These are phyloP conservation scores for Ranitomeya variabilis DNA, from an alignment of 2,113 vertebrate species.

Conservation along the genomic window DNA sequence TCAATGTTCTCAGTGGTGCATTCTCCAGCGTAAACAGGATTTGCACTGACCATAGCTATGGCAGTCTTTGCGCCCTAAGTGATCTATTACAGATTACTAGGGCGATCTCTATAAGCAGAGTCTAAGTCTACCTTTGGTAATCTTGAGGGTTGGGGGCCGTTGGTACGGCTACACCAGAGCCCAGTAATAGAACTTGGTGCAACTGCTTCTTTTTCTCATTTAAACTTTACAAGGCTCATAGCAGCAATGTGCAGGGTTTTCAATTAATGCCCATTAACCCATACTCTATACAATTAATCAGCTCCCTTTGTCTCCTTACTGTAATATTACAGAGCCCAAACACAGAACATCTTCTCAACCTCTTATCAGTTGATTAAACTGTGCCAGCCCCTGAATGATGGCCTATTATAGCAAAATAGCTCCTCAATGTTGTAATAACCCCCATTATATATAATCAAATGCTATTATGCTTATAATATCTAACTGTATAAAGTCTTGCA, in stretches of 20 bases:
- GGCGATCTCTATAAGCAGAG: too few relatives aligned
- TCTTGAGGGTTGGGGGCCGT: not conserved
- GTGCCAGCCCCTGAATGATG: not conserved
- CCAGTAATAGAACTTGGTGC: not conserved
- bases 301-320: not conserved
- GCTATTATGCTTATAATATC: not conserved
- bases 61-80: too few relatives aligned
- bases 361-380: not conserved
- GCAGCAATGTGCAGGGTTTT: not conserved
- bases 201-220: not conserved
- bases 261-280: not conserved
- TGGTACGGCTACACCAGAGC: not conserved
- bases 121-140: too few relatives aligned
- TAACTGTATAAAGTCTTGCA: not conserved
- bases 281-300: not conserved
- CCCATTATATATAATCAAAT: slow-evolving; percentile 6
- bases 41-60: too few relatives aligned
- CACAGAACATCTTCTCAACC: not conserved
- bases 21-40: too few relatives aligned
- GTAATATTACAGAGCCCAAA: not conserved
- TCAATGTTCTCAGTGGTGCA: too few relatives aligned
- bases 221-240: not conserved
- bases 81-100: too few relatives aligned
- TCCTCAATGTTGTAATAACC: not conserved
- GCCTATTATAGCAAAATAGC: not conserved